These are phyloP conservation scores for Poecilia wingei DNA, from an alignment of 2,797 vertebrate genomes.

Conservation along the genomic window DNA sequence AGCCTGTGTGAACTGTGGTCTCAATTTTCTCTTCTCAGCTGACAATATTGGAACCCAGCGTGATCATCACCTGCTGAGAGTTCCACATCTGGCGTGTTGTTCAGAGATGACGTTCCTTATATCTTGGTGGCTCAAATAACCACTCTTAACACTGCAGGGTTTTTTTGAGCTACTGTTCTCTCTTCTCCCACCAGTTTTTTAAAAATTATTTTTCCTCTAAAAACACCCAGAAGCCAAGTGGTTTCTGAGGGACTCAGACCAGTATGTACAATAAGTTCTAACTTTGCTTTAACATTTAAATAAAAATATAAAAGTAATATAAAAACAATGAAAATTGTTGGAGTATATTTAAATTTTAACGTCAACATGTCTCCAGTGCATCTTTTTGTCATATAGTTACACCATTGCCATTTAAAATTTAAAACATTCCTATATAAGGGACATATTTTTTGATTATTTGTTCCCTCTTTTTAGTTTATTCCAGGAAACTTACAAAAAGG, in stretches of 20 bases:
- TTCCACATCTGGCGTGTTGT: background rate
- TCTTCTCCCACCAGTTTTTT: background rate
- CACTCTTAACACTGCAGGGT: background rate
- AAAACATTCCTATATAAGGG: background rate
- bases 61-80: background rate
- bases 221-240: background rate
- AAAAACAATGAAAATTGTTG: background rate
- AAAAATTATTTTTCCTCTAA: background rate
- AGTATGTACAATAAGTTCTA: background rate
- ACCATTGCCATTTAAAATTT: background rate
- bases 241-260: background rate
- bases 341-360: background rate
- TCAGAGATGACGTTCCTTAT: background rate
- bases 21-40: background rate
- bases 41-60: background rate
- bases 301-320: background rate
- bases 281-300: background rate
- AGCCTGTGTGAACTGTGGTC: background rate
- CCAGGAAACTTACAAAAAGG: constrained; percentile 10
- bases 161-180: background rate
- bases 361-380: background rate
- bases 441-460: background rate
- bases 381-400: background rate
- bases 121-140: background rate
- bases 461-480: background rate